Evolutionary conservation across 2,797 vertebrate species (phyloP).

Genomic region (Cryptoprocta ferox): DNA sequence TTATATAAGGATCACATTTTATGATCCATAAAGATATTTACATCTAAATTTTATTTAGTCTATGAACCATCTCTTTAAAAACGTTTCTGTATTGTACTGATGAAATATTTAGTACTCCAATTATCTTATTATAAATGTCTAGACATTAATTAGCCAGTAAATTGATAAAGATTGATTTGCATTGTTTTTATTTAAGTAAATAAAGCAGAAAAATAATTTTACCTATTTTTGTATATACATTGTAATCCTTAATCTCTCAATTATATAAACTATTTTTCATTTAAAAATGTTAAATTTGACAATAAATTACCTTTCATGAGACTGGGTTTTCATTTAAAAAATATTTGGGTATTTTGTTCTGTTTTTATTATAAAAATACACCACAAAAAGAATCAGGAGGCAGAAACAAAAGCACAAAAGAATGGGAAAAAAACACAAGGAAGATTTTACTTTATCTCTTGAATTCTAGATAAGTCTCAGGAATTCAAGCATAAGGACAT

Average conservation of each 20-base stretch:
- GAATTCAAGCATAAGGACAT: constrained; percentile 65
- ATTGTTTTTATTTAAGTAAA: constrained; percentile 37
- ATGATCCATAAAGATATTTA: neutral
- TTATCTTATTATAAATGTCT: neutral
- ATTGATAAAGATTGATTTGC: neutral
- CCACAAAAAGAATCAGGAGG: constrained; percentile 68
- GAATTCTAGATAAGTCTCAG: constrained; percentile 73
- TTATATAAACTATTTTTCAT: constrained; percentile 11
- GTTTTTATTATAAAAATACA: constrained; percentile 32
- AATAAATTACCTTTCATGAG: neutral
- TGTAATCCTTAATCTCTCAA: constrained; percentile 14
- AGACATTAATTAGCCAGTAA: neutral
- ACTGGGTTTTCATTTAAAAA: constrained; percentile 17
- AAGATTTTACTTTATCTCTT: constrained; percentile 73
- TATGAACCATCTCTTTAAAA: neutral
- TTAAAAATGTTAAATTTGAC: constrained; percentile 46
- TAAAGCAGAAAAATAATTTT: constrained; percentile 53
- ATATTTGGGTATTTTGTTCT: neutral
- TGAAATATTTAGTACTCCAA: neutral
- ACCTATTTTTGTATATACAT: neutral
- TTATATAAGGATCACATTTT: constrained; percentile 1
- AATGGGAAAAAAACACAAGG: neutral
- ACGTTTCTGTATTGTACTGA: neutral
- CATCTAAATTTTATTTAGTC: neutral
- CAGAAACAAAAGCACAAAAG: constrained; percentile 59